Conservation (phyloP, 1,140 invertebrate species). For the Aphaenogaster ashmeadi region DNA sequence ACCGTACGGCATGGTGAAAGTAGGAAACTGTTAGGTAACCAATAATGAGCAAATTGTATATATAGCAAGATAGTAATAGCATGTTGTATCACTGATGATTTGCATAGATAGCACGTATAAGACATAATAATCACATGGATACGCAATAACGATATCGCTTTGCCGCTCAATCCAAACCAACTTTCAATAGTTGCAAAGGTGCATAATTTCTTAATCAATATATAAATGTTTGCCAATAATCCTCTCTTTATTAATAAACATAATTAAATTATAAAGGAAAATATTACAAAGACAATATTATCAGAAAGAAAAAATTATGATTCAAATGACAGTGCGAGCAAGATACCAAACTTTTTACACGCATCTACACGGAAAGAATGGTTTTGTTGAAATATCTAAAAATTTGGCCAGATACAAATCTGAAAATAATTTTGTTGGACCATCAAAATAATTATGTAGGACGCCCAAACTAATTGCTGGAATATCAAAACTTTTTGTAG, state of each 20-base stretch:
- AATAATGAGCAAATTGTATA: slow-evolving; percentile 48
- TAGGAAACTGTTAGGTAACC: slow-evolving; percentile 24
- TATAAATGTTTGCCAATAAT: slow-evolving; percentile 17
- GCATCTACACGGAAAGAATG: neutral
- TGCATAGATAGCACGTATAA: slow-evolving; percentile 37
- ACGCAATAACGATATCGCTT: slow-evolving; percentile 25
- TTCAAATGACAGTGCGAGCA: neutral
- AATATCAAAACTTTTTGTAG: too few relatives aligned
- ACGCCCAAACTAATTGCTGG: too few relatives aligned
- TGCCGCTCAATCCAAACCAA: neutral
- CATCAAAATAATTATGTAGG: too few relatives aligned
- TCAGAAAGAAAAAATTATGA: neutral
- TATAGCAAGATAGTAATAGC: slow-evolving; percentile 37
- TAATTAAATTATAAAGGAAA: slow-evolving; percentile 24
- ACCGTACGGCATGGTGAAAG: neutral
- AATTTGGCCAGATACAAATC: too few relatives aligned
- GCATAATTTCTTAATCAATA: slow-evolving; percentile 53
- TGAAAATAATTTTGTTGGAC: too few relatives aligned
- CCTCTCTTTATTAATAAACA: neutral
- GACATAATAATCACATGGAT: slow-evolving; percentile 30
- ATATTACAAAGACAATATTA: neutral
- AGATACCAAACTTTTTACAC: neutral
- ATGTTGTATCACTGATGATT: slow-evolving; percentile 27
- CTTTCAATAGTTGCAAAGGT: slow-evolving; percentile 15
- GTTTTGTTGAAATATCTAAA: too few relatives aligned